Evolutionary conservation across 1,140 invertebrate genomes (phyloP).

Genomic region (Nephotettix cincticeps): DNA sequence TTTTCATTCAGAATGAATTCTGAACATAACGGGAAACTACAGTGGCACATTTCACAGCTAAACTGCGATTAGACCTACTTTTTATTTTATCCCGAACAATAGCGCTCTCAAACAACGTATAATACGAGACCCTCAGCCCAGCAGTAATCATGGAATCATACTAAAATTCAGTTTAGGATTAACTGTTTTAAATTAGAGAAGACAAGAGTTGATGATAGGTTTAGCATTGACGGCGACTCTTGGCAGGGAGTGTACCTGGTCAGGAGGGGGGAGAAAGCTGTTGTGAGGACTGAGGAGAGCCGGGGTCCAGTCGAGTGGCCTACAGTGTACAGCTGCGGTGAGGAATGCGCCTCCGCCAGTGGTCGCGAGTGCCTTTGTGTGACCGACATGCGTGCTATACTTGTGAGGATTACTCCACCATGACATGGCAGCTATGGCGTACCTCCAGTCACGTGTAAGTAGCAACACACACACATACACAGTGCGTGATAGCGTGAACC

Average conservation of each 20-base stretch:
- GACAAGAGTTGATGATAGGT: constrained; percentile 5
- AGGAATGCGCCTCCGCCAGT: neutral
- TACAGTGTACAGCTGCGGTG: neutral
- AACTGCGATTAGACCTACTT: too few relatives aligned
- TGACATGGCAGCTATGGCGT: neutral
- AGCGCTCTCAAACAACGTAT: too few relatives aligned
- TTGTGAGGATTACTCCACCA: neutral
- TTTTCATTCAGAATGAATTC: too few relatives aligned
- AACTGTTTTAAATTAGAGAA: constrained; percentile 13
- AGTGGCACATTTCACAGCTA: too few relatives aligned
- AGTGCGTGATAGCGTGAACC: too few relatives aligned
- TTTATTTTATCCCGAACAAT: too few relatives aligned
- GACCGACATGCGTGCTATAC: neutral
- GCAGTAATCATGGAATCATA: too few relatives aligned
- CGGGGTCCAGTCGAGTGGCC: neutral
- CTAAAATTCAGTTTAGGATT: neutral
- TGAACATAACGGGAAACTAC: too few relatives aligned
- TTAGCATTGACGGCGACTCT: neutral
- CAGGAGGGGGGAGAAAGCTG: constrained; percentile 2
- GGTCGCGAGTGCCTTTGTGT: neutral
- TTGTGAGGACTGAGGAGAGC: neutral
- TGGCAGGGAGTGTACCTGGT: neutral
- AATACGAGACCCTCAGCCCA: too few relatives aligned
- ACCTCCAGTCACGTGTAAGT: too few relatives aligned
- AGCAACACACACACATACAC: too few relatives aligned